Evolutionary conservation across 2,113 vertebrate species (phyloP).

Genomic region (Taxidea taxus): DNA sequence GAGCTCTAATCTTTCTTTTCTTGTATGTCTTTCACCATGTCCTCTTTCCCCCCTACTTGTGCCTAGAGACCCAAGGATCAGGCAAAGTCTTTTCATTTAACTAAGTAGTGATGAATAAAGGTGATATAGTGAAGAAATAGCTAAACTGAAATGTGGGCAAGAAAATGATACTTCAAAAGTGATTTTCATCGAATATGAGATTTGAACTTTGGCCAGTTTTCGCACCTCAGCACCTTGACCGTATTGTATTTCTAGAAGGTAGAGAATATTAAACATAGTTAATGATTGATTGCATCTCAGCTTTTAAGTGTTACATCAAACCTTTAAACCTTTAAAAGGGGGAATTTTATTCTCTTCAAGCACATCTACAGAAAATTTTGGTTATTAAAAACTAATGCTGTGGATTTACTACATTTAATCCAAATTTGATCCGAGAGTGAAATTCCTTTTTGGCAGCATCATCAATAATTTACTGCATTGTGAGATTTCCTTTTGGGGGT

Average conservation of each 20-base stretch:
- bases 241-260: slow-evolving; percentile 70
- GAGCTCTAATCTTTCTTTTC: slow-evolving; percentile 12
- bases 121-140: slow-evolving; percentile 51
- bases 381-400: slow-evolving; percentile 63
- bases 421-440: slow-evolving; percentile 57
- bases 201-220: slow-evolving; percentile 70
- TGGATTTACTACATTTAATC: slow-evolving; percentile 69
- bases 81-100: slow-evolving; percentile 57
- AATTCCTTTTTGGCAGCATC: slow-evolving; percentile 72
- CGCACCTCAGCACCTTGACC: slow-evolving; percentile 72
- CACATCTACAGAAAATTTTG: slow-evolving; percentile 62
- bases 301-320: slow-evolving; percentile 73
- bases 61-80: neutral
- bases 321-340: slow-evolving; percentile 35
- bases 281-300: slow-evolving; percentile 75
- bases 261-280: slow-evolving; percentile 71
- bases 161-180: slow-evolving; percentile 74
- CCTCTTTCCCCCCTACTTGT: neutral
- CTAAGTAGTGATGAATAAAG: slow-evolving; percentile 54
- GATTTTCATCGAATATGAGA: slow-evolving; percentile 69
- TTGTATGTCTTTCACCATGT: neutral
- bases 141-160: slow-evolving; percentile 44
- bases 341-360: slow-evolving; percentile 58
- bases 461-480: slow-evolving; percentile 61
- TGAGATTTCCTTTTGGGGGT: slow-evolving; percentile 46